Conservation (phyloP, 2,888 invertebrate species). For the Ectemnius lituratus region DNA sequence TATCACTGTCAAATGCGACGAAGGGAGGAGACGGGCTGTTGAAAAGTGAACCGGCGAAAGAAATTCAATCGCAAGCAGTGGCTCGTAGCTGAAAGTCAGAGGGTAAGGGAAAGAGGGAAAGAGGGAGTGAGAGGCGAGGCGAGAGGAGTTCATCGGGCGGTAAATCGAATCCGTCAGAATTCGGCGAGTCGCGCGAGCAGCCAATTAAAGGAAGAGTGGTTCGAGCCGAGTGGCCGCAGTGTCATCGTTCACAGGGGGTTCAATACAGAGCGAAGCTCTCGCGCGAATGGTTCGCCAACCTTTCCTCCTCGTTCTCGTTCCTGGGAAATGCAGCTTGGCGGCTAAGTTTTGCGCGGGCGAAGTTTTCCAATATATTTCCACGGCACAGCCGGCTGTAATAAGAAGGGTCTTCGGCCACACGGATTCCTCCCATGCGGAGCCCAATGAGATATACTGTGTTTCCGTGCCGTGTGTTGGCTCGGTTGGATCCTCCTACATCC, state of each 20-base stretch:
- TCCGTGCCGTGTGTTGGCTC: neutral
- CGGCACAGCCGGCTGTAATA: conserved; percentile 36
- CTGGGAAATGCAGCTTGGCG: neutral
- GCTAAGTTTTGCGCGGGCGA: conserved; percentile 4
- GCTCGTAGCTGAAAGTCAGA: conserved; percentile 1
- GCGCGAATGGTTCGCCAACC: too few relatives aligned
- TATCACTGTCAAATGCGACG: too few relatives aligned
- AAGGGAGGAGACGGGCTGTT: too few relatives aligned
- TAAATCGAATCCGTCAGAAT: conserved; percentile 6
- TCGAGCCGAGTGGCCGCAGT: too few relatives aligned
- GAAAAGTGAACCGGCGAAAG: neutral
- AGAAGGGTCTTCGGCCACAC: conserved; percentile 27
- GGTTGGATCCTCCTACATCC: conserved; percentile 24
- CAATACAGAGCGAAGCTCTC: too few relatives aligned
- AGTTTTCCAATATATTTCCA: conserved; percentile 27
- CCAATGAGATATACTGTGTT: conserved; percentile 35
- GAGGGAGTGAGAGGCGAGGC: conserved; percentile 9
- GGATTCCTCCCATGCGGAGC: conserved; percentile 1
- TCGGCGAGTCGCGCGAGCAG: neutral
- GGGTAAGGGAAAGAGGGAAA: conserved; percentile 20
- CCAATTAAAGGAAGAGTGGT: too few relatives aligned
- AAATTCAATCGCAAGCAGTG: conserved; percentile 2
- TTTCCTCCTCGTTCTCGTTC: neutral
- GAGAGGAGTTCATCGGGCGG: conserved; percentile 9
- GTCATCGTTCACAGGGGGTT: too few relatives aligned